Percentiles rank a stretch among this genome's conserved stretches.
Conservation (phyloP, 2,113 vertebrate genomes). For the Anolis sagrei region DNA sequence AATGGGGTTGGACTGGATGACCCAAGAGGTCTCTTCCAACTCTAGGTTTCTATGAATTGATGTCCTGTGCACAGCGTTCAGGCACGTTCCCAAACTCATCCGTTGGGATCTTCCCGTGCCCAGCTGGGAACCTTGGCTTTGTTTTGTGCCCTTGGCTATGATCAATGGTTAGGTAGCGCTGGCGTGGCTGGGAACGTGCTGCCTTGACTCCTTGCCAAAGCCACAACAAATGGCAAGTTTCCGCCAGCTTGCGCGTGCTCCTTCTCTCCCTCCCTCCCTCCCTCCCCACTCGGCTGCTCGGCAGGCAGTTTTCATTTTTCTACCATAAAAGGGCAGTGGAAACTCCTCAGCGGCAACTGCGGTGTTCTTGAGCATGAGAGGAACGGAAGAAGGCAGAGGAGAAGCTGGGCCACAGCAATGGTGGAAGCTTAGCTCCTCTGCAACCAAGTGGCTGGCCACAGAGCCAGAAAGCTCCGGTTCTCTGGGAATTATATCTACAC, state of each 20-base stretch:
- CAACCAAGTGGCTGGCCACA: too few species aligned
- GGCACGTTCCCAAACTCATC: neutral
- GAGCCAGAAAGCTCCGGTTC: constrained; percentile 19
- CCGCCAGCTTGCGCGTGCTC: constrained; percentile 60
- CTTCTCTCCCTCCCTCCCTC: constrained; percentile 35
- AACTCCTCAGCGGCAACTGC: constrained; percentile 40
- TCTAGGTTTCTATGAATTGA: too few species aligned
- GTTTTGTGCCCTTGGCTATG: neutral
- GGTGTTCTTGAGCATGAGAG: constrained; percentile 33
- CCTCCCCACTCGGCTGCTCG: constrained; percentile 48
- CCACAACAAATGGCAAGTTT: constrained; percentile 82
- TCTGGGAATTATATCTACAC: neutral
- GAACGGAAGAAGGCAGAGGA: constrained; percentile 45
- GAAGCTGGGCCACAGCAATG: too few species aligned
- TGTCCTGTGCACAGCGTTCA: neutral
- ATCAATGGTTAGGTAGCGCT: neutral
- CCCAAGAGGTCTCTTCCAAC: too few species aligned
- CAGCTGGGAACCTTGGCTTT: too few species aligned
- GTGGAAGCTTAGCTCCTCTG: neutral
- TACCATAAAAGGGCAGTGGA: constrained; percentile 82
- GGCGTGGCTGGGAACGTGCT: constrained; percentile 41
- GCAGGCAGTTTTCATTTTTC: constrained; percentile 79
- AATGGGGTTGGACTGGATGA: too few species aligned
- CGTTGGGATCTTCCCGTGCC: too few species aligned
- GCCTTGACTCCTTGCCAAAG: constrained; percentile 68